Evolutionary conservation across 2,797 vertebrate species (phyloP).

Genomic region (Naso thynnoides): DNA sequence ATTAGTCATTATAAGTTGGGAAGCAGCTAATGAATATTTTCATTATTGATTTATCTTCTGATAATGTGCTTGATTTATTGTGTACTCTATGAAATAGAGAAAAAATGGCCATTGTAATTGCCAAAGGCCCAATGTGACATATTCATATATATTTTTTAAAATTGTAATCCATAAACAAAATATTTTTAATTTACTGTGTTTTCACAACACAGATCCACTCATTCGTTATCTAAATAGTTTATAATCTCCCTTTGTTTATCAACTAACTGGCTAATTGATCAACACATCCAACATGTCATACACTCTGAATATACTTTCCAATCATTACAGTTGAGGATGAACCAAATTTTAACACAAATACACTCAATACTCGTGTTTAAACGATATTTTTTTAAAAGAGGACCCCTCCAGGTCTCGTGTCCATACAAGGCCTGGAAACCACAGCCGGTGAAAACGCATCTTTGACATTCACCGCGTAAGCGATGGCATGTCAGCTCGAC

Average conservation of each 20-base stretch:
- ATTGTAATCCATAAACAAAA: background rate
- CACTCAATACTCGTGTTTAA: background rate
- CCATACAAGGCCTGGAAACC: conserved; percentile 78
- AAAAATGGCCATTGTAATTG: background rate
- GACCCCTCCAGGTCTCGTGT: conserved; percentile 10
- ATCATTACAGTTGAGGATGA: too few species aligned
- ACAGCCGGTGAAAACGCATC: conserved; percentile 40
- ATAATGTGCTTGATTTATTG: conserved; percentile 10
- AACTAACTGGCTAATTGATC: background rate
- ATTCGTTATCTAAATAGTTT: background rate
- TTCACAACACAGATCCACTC: background rate
- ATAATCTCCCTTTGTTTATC: background rate
- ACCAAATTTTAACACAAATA: too few species aligned
- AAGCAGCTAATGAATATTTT: background rate
- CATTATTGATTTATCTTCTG: conserved; percentile 2
- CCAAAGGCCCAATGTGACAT: background rate
- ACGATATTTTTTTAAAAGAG: background rate
- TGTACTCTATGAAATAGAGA: background rate
- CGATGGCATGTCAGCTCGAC: conserved; percentile 39
- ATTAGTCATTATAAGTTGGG: background rate
- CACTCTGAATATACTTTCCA: too few species aligned
- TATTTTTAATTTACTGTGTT: background rate
- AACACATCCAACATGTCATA: background rate
- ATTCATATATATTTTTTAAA: background rate
- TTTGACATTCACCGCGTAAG: conserved; percentile 53